A percentile compares a stretch with the other conserved stretches of the same genome.
These are phyloP conservation scores for Vanessa tameamea DNA, from an alignment of 1,140 invertebrate genomes.

Conservation along the genomic window DNA sequence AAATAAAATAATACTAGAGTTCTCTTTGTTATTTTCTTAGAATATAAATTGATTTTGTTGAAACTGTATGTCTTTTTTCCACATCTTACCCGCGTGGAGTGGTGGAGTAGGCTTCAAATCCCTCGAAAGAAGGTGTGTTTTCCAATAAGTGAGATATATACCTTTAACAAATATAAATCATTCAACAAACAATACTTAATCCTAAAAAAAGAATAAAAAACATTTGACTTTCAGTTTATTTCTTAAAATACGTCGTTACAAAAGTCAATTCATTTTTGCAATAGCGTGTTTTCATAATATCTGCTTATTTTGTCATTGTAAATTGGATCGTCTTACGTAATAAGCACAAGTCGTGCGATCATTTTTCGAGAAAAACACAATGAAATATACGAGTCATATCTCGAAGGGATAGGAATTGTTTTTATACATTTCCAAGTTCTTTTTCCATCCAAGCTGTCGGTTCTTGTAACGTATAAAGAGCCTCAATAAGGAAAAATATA, in stretches of 20 bases:
- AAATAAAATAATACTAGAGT: too few relatives aligned
- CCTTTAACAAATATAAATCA: too few relatives aligned
- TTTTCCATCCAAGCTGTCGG: constrained; percentile 42
- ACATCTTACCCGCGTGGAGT: too few relatives aligned
- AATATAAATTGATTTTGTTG: too few relatives aligned
- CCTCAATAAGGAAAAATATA: constrained; percentile 33
- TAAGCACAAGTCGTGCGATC: constrained; percentile 19
- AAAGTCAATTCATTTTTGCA: constrained; percentile 4
- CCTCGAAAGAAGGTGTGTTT: too few relatives aligned
- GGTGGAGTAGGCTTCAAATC: too few relatives aligned
- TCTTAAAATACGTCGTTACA: neutral
- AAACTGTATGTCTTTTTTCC: too few relatives aligned
- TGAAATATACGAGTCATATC: constrained; percentile 46
- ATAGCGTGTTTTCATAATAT: neutral
- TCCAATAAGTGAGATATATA: too few relatives aligned
- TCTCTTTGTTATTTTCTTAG: too few relatives aligned
- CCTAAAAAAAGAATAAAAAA: neutral
- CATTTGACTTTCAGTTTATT: neutral
- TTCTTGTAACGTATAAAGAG: constrained; percentile 34
- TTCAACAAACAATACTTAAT: too few relatives aligned
- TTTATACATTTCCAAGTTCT: constrained; percentile 42
- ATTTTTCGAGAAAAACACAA: constrained; percentile 35
- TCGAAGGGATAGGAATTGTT: constrained; percentile 44
- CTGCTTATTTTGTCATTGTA: neutral
- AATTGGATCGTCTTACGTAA: constrained; percentile 21